Conservation (phyloP, 2,113 vertebrate species). For the Centropristis striata region DNA sequence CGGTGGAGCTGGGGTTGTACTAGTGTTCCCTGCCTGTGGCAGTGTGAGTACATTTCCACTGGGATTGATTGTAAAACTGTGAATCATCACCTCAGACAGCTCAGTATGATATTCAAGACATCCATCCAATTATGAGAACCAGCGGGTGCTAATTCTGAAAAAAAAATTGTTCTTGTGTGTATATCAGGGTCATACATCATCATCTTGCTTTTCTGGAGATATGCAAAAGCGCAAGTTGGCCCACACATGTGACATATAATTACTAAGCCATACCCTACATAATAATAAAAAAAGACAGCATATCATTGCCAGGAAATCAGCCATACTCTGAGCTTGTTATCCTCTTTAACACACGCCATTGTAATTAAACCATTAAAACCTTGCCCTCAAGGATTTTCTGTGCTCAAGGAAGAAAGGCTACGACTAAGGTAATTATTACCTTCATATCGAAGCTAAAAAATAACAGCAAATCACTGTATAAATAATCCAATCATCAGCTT, state of each 20-base stretch:
- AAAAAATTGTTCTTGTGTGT: constrained; percentile 27
- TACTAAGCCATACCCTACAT: constrained; percentile 50
- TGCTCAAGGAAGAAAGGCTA: constrained; percentile 64
- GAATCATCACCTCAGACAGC: constrained; percentile 47
- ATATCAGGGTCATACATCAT: constrained; percentile 31
- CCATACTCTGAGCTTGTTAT: constrained; percentile 50
- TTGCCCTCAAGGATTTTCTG: constrained; percentile 74
- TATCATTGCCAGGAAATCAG: constrained; percentile 73
- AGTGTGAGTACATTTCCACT: constrained; percentile 48
- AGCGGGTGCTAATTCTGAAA: constrained; percentile 2
- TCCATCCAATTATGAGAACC: constrained; percentile 21
- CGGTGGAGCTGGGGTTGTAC: neutral
- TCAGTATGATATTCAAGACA: constrained; percentile 33
- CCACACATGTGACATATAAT: constrained; percentile 71
- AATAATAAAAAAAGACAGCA: constrained; percentile 61
- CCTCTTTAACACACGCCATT: constrained; percentile 60
- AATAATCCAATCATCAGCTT: constrained; percentile 66
- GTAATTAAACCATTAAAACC: constrained; percentile 81
- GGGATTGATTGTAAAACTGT: constrained; percentile 47
- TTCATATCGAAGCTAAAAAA: constrained; percentile 61
- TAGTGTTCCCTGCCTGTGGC: constrained; percentile 33
- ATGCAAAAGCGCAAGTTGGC: constrained; percentile 44
- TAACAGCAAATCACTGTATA: constrained; percentile 63
- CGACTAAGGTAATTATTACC: constrained; percentile 73
- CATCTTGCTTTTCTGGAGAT: constrained; percentile 18